Conservation (phyloP, 2,888 invertebrate species). For the Stramonita haemastoma region DNA sequence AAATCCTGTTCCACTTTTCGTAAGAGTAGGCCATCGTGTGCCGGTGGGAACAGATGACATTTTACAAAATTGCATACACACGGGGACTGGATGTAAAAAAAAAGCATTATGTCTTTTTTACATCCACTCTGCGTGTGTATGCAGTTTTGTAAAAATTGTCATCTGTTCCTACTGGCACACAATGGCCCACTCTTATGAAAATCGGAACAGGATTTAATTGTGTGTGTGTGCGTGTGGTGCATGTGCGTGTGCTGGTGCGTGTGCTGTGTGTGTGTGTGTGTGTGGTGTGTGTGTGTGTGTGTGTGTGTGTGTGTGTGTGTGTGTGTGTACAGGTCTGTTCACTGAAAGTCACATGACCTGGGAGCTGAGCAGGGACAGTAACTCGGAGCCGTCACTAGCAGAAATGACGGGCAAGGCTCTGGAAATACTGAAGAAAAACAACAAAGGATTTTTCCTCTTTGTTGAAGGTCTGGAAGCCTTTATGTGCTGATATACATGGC, state of each 20-base stretch:
- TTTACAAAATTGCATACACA: too few relatives aligned
- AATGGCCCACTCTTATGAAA: too few relatives aligned
- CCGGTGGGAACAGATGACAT: too few relatives aligned
- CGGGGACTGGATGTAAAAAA: too few relatives aligned
- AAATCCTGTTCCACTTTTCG: too few relatives aligned
- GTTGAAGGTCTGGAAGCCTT: conserved; percentile 79
- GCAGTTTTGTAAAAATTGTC: too few relatives aligned
- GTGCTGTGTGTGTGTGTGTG: conserved; percentile 18
- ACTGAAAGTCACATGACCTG: conserved; percentile 84
- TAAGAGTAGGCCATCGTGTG: too few relatives aligned
- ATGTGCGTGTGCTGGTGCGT: background rate
- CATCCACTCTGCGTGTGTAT: too few relatives aligned
- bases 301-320: background rate
- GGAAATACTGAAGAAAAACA: conserved; percentile 19
- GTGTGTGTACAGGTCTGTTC: conserved; percentile 68
- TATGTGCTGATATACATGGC: conserved; percentile 80
- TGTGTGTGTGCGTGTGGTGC: too few relatives aligned
- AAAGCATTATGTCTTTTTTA: too few relatives aligned
- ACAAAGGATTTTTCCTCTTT: conserved; percentile 86
- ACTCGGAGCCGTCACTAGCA: conserved; percentile 11
- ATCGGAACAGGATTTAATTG: too few relatives aligned
- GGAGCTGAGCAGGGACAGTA: conserved; percentile 80
- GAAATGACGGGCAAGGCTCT: conserved; percentile 22
- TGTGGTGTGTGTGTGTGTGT: conserved; percentile 1
- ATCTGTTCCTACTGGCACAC: too few relatives aligned